Base-by-base conservation (phyloP, 1,140 invertebrate species). In the Drosophila nigromelanica region DNA sequence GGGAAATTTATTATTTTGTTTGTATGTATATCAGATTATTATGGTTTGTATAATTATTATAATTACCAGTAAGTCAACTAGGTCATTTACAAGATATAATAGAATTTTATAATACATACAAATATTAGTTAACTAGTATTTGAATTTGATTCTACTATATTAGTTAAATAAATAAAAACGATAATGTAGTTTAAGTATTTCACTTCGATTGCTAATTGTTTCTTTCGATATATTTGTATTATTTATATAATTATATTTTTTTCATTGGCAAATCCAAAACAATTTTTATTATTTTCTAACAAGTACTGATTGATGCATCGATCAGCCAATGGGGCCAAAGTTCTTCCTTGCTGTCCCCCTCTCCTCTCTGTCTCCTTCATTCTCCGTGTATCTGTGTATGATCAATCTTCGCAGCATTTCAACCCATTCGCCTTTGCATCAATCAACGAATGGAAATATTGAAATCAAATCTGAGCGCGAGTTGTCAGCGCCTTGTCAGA, bases 401-500 rank as follows among this genome's bases (percentile, higher is more conserved):
- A 85, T 85, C 80, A 82, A 82, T 82, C 79, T 82, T 71, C 58
- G 52, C 60, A 14, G 37, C 56, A 15, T 68, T 72, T 68, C 55
- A 73, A 47, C 55, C 39, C 63, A 15, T 60, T 73, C 56, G 63
- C 33, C 54, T 66, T 48, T 48, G 18, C 64, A 83, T 82, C 79
- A 71, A 83, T 82, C 79, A 82, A 51, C 75, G 60, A 45, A 48
- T 47, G 73, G 64, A 14, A 61, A 60, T 60, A 80, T 76, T 82
- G 80, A 82, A 82, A 82, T 79, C 80, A 76, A 82, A 82, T 75
- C 80, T 60, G 80, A 78, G 78, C 67, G 55, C 64, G 78, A 51
- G 51, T 71, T 82, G 80, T 83, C 80, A 79, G 68, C 80, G 74
- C 80, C 78, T 76, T 76, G 80, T 83, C 80, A 83, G 12, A 55